Base-by-base conservation (phyloP, 1,140 invertebrate species). In the Gonioctena quinquepunctata region DNA sequence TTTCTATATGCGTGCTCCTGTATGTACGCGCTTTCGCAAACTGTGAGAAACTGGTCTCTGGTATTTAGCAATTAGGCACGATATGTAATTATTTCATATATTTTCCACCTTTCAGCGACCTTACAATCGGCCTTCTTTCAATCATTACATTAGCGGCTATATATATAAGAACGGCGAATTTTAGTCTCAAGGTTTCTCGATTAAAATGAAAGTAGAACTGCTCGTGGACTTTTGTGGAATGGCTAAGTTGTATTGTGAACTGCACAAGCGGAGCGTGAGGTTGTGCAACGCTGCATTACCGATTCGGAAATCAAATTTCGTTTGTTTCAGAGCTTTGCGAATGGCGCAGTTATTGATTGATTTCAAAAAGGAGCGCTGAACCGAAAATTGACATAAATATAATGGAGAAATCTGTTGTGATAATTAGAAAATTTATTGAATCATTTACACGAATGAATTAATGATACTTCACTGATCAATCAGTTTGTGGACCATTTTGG, bases 61-160 rank as follows among this genome's bases (percentile, higher is more conserved):
- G 21, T 27, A 60, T 60, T 60, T 26, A 60, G 11, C 57, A 60
- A 60, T 60, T 70, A 66, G 65, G 63, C 54, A 42, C 56, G 62
- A 70, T 66, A 70, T 70, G 57, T 59, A 70, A 70, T 70, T 70
- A 70, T 68, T 64, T 48, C 33, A 68, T 66, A 61, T 66, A 66
- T 70, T 70, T 70, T 70, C 69, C 69, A 70, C 62, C 69, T 70
- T 70, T 70, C 69, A 69, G 69, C 69, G 69, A 70, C 69, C 69
- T 70, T 70, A 66, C 25, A 23, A 23, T 70, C 69, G 69, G 65
- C 69, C 69, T 70, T 70, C 54, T 66, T 59, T 48, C 62, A 60
- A 70, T 70, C 69, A 69, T 69, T 69, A 63, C 21, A 28, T 60
- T 60, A 27, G 7, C 63, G 25, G 28, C 50, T 65, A 28, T 62